Conservation (phyloP, 2,113 vertebrate species). For the Litocranius walleri region DNA sequence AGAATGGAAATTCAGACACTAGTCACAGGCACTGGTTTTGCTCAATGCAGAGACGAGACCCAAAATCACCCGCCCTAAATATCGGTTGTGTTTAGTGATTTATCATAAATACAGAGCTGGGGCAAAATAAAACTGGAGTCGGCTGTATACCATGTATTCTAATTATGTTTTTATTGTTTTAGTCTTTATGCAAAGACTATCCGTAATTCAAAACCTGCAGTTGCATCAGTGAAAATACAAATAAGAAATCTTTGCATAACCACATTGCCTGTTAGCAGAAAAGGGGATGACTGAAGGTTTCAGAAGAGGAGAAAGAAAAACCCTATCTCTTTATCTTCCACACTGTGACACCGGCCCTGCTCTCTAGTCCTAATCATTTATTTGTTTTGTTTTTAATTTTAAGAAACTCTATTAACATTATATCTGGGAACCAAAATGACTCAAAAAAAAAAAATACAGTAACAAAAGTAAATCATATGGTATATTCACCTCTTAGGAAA, state of each 20-base stretch:
- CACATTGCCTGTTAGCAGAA: constrained; percentile 10
- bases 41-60: constrained; percentile 76
- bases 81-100: constrained; percentile 71
- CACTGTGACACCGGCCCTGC: not conserved
- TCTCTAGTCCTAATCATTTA: not conserved
- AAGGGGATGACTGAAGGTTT: constrained; percentile 17
- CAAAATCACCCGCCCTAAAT: constrained; percentile 72
- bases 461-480: not conserved
- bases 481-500: not conserved
- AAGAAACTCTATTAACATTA: not conserved
- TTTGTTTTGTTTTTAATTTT: not conserved
- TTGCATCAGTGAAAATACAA: constrained; percentile 53
- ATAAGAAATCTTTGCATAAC: constrained; percentile 59
- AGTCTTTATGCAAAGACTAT: constrained; percentile 70
- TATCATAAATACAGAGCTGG: constrained; percentile 77
- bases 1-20: constrained; percentile 79
- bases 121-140: constrained; percentile 71
- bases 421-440: not conserved
- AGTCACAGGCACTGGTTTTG: constrained; percentile 73
- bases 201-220: constrained; percentile 68
- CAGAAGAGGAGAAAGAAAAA: not conserved
- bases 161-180: constrained; percentile 77
- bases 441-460: not conserved
- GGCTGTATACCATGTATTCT: constrained; percentile 71
- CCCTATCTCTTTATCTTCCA: not conserved